Evolutionary conservation across 2,113 vertebrate genomes (phyloP).

Genomic region (Pituophis catenifer): DNA sequence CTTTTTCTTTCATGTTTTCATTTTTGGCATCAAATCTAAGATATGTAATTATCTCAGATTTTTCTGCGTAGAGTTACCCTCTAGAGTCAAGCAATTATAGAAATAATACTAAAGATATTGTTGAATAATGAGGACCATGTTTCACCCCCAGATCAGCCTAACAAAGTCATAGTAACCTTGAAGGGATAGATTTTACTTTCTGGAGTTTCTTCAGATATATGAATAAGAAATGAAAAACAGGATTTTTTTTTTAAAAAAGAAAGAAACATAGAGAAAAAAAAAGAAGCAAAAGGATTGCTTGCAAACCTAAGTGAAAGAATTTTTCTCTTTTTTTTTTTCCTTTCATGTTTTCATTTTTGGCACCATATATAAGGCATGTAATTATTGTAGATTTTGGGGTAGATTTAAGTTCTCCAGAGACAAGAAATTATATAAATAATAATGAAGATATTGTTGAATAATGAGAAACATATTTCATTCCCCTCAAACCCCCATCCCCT

Average conservation of each 20-base stretch:
- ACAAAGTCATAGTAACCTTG: background rate
- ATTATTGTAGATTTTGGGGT: background rate
- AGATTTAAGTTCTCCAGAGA: background rate
- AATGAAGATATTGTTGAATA: background rate
- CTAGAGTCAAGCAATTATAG: background rate
- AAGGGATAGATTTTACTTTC: background rate
- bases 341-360: background rate
- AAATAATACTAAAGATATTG: background rate
- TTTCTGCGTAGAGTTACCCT: background rate
- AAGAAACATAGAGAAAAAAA: background rate
- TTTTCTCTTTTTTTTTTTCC: background rate
- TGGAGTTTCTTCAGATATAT: background rate
- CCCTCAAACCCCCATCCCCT: background rate
- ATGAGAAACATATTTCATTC: background rate
- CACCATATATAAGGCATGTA: background rate
- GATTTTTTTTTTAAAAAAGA: background rate
- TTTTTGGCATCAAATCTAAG: background rate
- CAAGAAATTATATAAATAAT: background rate
- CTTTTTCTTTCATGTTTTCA: background rate
- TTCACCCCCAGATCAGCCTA: background rate
- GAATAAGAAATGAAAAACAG: background rate
- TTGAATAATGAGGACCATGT: background rate
- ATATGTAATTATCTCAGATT: constrained; percentile 9
- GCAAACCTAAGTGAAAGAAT: background rate
- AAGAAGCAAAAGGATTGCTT: background rate